Evolutionary conservation across 2,113 vertebrate genomes (phyloP), one percentile per base, ranked within the genome.

Genomic region (Tupaia chinensis): DNA sequence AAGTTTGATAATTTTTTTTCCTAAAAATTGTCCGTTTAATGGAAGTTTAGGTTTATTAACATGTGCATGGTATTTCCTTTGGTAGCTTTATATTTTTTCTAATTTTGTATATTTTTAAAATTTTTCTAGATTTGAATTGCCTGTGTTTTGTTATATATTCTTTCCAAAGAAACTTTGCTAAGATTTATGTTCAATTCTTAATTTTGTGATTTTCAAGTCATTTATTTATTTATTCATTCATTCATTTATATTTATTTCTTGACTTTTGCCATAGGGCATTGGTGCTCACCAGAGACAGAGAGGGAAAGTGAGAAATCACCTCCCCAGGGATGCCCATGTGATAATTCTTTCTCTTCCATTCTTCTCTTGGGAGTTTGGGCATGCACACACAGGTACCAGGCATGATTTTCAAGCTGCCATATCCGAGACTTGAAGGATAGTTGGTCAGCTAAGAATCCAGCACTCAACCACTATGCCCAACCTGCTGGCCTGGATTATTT

Each of bases 61-160:
- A 54, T 79, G 34, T 29, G 27, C 29, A 12, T 73, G 58, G 9
- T 61, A 5, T 9, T 66, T 17, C 76, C 12, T 13, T 1, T 69
- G 61, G 25, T 69, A 88, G 53, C 83, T 87, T 80, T 87, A 27
- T n/a, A 44, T 72, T 29, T 63, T 90, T 54, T 23, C 23, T 69
- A 69, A 87, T 22, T 79, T 84, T 20, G 10, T 82, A 1, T 29
- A 27, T 90, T 92, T 22, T 80, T 89, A 34, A 25, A 79, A 0
- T 87, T 91, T 85, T 92, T 95, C 63, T 91, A 65, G 2, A 61
- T 66, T 96, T 60, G 44, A 70, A n/a, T 80, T 74, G 15, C 66
- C n/a, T 74, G 34, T 82, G 27, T 82, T 93, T 95, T 85, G 22
- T 91, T 61, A 81, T 65, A 0, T 76, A 70, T 83, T 92, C 25